phyloP scores from a whole-genome alignment of 2,888 invertebrate species.

The Reticulitermes lucifugus region DNA sequence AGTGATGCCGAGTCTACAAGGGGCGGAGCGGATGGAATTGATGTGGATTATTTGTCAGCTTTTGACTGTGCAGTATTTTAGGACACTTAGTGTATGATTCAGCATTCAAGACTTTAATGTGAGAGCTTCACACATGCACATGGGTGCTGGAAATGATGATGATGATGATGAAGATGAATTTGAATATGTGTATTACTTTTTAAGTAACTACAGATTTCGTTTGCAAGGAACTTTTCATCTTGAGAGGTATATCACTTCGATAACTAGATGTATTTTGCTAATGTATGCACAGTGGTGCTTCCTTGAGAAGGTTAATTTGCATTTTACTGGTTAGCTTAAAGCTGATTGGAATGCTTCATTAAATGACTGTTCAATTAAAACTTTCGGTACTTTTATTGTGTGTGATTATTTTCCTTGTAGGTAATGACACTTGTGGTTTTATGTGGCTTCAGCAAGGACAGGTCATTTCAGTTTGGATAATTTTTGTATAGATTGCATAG shows the following conservation, averaged over 20 bases:
- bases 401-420: conserved; percentile 32
- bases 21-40: background rate
- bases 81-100: background rate
- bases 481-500: background rate
- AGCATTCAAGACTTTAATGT: background rate
- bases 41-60: conserved; percentile 31
- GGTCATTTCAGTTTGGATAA: background rate
- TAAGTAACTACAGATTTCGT: conserved; percentile 4
- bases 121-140: conserved; percentile 25
- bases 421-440: conserved; percentile 20
- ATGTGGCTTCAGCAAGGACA: background rate
- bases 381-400: conserved; percentile 17
- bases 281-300: conserved; percentile 45
- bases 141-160: background rate
- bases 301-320: conserved; percentile 39
- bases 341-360: conserved; percentile 1
- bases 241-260: conserved; percentile 7
- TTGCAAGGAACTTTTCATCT: background rate
- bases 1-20: background rate
- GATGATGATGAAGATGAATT: background rate
- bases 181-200: background rate
- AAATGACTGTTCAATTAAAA: background rate
- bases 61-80: conserved; percentile 25
- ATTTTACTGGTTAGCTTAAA: conserved; percentile 16
- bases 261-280: conserved; percentile 36